phyloP scores from a whole-genome alignment of 2,113 vertebrate genomes.

The Sphaerodactylus townsendi region DNA sequence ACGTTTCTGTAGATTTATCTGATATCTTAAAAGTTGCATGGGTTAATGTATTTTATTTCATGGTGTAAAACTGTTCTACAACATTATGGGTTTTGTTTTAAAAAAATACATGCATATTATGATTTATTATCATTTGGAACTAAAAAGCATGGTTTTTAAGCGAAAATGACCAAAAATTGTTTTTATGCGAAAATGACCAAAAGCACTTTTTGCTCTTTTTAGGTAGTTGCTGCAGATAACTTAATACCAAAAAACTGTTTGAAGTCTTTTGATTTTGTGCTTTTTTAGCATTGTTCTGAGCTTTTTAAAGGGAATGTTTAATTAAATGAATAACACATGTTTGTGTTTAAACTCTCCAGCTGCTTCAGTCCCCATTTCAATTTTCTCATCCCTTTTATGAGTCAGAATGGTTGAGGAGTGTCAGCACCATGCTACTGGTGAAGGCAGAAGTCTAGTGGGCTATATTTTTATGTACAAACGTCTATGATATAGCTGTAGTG shows the following conservation, averaged over 20 bases:
- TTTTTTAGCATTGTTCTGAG: background rate
- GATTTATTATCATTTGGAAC: background rate
- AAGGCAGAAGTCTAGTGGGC: too few species aligned
- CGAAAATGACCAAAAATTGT: background rate
- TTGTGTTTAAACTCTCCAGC: background rate
- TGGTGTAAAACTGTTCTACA: background rate
- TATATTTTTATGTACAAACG: too few species aligned
- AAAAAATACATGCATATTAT: background rate
- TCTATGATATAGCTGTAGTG: too few species aligned
- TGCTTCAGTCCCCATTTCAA: background rate
- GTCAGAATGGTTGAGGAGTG: too few species aligned
- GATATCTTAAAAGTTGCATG: background rate
- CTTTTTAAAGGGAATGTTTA: background rate
- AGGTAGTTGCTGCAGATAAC: too few species aligned
- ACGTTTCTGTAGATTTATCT: conserved; percentile 35
- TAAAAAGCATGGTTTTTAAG: background rate
- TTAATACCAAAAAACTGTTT: background rate
- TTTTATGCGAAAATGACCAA: background rate
- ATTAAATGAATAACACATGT: background rate
- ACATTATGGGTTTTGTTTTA: background rate
- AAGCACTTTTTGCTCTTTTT: too few species aligned
- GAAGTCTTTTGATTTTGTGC: background rate
- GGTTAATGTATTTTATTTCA: background rate
- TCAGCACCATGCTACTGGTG: too few species aligned
- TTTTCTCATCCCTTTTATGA: too few species aligned